Evolutionary conservation across 1,140 invertebrate genomes (phyloP), one percentile per base, ranked within the genome.

Genomic region (Euwallacea similis): DNA sequence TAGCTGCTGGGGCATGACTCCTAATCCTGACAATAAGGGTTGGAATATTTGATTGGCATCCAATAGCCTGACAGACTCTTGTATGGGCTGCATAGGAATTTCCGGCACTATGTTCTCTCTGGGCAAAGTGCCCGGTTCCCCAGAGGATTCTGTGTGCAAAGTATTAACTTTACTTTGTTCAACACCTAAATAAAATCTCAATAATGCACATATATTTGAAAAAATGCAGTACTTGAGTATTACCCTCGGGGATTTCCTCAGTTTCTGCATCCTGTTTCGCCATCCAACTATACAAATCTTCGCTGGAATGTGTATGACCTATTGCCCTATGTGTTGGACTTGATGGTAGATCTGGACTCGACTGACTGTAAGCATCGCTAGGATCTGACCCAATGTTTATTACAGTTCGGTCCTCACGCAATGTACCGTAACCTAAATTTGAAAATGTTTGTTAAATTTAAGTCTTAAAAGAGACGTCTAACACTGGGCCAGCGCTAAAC

Each of bases 261-360:
- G 63, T 73, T 16, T 73, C 72, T 9, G 73, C 88, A 79, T 96
- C 93, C 76, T 97, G 95, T 77, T 94, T 93, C 0, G 93, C 92
- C 95, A 97, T 97, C 95, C 95, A 97, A 71, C 91, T 93, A 79
- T 97, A 97, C 44, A 98, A 83, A 84, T 95, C 93, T 80, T 96
- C 93, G n/a, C 88, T 87, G 7, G 86, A 82, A 67, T 82, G 83
- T 16, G 80, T 82, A 73, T 75, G 82, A 78, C 74, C 84, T 79
- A 69, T 82, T 76, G 71, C 76, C 79, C 83, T 41, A 83, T 83
- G 74, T 79, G 78, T 73, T 81, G 80, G 81, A 59, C 84, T 76
- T 0, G 84, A 84, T 10, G 80, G 79, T 54, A 81, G 62, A n/a
- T 82, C 80, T 2, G 80, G 78, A 68, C 79, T 81, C 1, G 79